Evolutionary conservation across 1,140 invertebrate species (phyloP), one percentile per base, ranked within the genome.

Genomic region (Berghia stephanieae): DNA sequence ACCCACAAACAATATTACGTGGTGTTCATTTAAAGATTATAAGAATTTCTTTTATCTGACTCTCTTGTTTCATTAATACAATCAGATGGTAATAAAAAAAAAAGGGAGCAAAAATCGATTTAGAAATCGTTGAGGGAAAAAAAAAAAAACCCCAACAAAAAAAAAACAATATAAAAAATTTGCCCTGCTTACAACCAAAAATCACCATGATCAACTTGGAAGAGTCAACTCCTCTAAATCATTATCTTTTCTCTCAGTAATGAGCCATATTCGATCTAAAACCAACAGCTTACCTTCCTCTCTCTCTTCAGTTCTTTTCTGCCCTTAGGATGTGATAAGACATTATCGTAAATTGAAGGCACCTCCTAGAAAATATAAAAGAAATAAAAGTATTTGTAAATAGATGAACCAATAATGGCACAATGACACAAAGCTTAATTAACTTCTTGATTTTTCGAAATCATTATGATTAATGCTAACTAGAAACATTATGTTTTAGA

Each of bases 281-380:
- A 68, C 5, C 27, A n/a, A 31, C 13, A 36, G 4, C 42, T 3
- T 76, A 76, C 74, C 43, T 49, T 76, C 68, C 74, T 44, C 27
- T 76, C 74, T 68, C 52, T 44, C 44, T 76, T 76, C 13, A 76
- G 63, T 46, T 40, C 40, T 60, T 63, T 76, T n/a, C 63, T 49
- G 8, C 74, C 74, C 68, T 76, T 76, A 0, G 63, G 18, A 31
- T 24, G 18, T 46, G 42, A 24, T 31, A 38, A 44, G 1, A 5
- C 68, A 1, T 36, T 40, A 31, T 68, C 44, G 27, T 76, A 76
- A n/a, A 76, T 76, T 1, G 74, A 76, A 24, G 74, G 74, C 34
- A 76, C 74, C 2, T 31, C 8, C 74, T 76, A 34, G 24, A 52
- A 44, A 34, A 34, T n/a, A n/a, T n/a, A n/a, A n/a, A n/a, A n/a